A percentile compares a stretch with the other conserved stretches of the same genome.
phyloP scores from a whole-genome alignment of 2,113 vertebrate genomes.

The Bungarus multicinctus region DNA sequence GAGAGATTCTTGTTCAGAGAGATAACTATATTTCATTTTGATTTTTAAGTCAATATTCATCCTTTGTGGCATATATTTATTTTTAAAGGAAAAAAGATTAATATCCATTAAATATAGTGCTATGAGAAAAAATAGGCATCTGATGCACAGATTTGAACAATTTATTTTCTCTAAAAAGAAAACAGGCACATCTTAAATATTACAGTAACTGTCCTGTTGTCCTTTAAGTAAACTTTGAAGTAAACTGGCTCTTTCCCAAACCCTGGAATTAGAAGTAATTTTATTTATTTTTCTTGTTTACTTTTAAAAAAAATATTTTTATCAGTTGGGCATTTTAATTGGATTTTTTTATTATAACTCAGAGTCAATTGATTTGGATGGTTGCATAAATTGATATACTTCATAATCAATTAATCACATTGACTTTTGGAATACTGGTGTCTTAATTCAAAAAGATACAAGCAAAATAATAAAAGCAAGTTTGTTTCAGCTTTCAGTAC shows the following conservation, averaged over 20 bases:
- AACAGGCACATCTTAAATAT: neutral
- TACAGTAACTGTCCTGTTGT: neutral
- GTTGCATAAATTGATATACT: neutral
- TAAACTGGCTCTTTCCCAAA: neutral
- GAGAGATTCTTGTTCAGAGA: neutral
- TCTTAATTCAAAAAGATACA: constrained; percentile 36
- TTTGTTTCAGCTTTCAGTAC: neutral
- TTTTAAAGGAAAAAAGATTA: neutral
- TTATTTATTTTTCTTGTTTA: neutral
- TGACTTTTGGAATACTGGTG: constrained; percentile 21
- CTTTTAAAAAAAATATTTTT: neutral
- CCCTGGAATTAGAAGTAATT: neutral
- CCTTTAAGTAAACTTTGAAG: neutral
- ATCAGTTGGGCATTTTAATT: neutral
- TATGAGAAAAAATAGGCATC: neutral
- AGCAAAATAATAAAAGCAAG: constrained; percentile 35
- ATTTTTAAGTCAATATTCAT: neutral
- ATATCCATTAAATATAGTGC: neutral
- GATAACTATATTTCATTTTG: neutral
- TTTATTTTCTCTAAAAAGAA: neutral
- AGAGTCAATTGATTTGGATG: neutral
- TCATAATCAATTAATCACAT: neutral
- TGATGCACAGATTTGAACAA: constrained; percentile 31
- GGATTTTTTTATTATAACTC: neutral
- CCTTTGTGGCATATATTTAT: neutral